phyloP scores from a whole-genome alignment of 2,888 invertebrate genomes.

The Caprella mutica region DNA sequence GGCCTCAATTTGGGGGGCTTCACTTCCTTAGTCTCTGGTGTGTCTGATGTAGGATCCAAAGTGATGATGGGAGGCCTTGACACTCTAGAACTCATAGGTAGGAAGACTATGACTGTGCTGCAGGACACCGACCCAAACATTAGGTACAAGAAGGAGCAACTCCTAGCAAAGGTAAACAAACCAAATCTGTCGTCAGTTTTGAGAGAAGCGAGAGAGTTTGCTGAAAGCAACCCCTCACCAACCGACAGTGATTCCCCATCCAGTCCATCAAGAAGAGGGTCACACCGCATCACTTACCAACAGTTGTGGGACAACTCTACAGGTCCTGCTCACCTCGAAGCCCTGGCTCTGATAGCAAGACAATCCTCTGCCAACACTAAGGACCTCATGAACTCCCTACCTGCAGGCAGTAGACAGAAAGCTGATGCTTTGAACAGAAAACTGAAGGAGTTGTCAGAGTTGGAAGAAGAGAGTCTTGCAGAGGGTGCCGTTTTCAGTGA shows the following conservation, averaged over 20 bases:
- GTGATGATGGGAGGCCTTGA: conserved; percentile 70
- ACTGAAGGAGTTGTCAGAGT: conserved; percentile 21
- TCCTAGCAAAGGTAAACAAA: conserved; percentile 14
- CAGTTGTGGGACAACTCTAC: conserved; percentile 21
- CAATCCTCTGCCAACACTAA: conserved; percentile 21
- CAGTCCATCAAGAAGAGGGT: neutral
- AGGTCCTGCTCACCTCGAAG: conserved; percentile 26
- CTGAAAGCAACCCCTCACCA: conserved; percentile 14
- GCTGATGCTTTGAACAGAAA: conserved; percentile 6
- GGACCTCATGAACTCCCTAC: conserved; percentile 11
- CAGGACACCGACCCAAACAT: conserved; percentile 52
- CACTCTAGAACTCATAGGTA: conserved; percentile 82
- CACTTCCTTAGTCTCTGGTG: conserved; percentile 22
- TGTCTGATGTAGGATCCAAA: conserved; percentile 38
- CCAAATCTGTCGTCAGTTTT: conserved; percentile 26
- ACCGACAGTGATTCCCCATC: neutral
- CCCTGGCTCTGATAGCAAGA: conserved; percentile 25
- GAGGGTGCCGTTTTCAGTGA: conserved; percentile 13
- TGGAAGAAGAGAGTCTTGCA: conserved; percentile 15
- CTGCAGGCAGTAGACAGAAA: conserved; percentile 12
- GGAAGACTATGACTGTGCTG: conserved; percentile 84
- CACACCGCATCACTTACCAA: conserved; percentile 6
- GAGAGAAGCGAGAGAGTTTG: conserved; percentile 25
- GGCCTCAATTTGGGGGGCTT: conserved; percentile 12
- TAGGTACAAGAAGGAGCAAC: conserved; percentile 19